These are phyloP conservation scores for Todiramphus saurophagus DNA, from an alignment of 2,113 vertebrate genomes.

Conservation along the genomic window DNA sequence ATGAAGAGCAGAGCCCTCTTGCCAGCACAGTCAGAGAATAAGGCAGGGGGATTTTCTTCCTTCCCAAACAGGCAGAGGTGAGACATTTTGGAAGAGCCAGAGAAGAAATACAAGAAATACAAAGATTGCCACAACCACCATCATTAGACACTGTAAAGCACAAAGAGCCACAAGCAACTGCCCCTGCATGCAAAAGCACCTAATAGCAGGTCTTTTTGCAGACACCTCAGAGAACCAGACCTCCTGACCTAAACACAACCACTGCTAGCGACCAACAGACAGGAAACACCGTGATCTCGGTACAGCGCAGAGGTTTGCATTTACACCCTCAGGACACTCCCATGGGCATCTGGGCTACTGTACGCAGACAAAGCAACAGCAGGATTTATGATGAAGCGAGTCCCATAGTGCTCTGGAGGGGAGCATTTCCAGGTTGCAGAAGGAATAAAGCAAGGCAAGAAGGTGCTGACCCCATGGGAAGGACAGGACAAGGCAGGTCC, in stretches of 20 bases:
- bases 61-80: neutral
- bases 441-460: neutral
- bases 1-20: neutral
- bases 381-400: neutral
- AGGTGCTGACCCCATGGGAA: neutral
- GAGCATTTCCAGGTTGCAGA: neutral
- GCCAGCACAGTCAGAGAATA: neutral
- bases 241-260: neutral
- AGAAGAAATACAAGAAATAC: neutral
- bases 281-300: neutral
- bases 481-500: neutral
- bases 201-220: neutral
- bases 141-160: neutral
- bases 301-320: neutral
- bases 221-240: neutral
- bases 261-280: neutral
- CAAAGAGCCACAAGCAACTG: neutral
- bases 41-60: neutral
- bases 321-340: neutral
- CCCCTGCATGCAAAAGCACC: neutral
- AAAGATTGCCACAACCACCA: neutral
- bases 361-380: neutral
- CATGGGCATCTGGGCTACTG: neutral
- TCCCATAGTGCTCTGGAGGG: neutral
- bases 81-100: neutral